Evolutionary conservation across 2,888 invertebrate species (phyloP), one percentile per base, ranked within the genome.

Genomic region (Rhodophaea formosa): DNA sequence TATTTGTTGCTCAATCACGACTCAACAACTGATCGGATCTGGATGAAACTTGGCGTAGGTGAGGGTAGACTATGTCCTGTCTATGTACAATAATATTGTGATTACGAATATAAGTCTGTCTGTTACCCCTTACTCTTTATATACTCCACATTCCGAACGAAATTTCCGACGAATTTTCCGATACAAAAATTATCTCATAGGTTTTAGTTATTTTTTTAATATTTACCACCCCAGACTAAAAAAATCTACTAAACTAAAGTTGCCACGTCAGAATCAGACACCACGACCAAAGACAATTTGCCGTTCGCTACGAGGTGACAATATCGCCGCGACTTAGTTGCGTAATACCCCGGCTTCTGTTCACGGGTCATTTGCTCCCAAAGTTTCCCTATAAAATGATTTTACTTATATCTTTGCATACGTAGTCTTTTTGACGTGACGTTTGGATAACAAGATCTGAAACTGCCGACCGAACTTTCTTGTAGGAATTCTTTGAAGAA

Each of bases 321-420:
- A 51, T 51, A 35, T 35, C 51, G 51, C 35, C 16, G 51, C 35
- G 51, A 51, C 51, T 51, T 51, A 51, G 51, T 51, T 51, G 51
- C 51, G 51, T 51, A 51, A 51, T 51, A 35, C 35, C 51, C 51
- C 16, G 47, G 17, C 32, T 51, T 51, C 51, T 42, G 16, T 55
- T 55, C 16, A 55, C 54, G 54, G 45, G 45, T 45, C 54, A 55
- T 55, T 55, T 55, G 54, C 10, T 35, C 30, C 8, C 17, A 17
- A 55, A 55, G 54, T 55, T 55, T 45, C 32, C 45, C 15, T 46
- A 55, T 55, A 45, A 55, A 55, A 55, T 55, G 30, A 55, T 55
- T 55, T 45, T 46, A 46, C 54, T 32, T 35, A 32, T 16, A 53
- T 52, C 16, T 39, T 42, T 23, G 53, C 46, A 30, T 55, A n/a